Base-by-base conservation (phyloP, 2,888 invertebrate genomes). In the Scelioninae gen. 2 region DNA sequence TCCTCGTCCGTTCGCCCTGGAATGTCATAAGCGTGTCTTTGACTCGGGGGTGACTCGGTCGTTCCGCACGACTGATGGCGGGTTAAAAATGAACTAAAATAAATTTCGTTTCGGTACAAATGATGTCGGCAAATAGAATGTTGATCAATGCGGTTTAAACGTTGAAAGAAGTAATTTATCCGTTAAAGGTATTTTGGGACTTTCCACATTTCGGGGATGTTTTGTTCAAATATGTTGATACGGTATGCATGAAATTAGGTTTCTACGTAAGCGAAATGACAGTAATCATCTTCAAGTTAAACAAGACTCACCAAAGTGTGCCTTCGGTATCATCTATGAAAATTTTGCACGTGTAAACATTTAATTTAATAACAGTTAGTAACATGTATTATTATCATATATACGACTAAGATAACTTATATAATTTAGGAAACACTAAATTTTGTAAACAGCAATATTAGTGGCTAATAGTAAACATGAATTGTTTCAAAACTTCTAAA, bases 211-310 rank as follows among this genome's bases (percentile, higher is more conserved):
- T 4, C 10, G 10, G 2, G 9, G 31, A 31, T 10, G 2, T 7
- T 31, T 7, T 10, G 31, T 10, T 31, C 9, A 10, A 35, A 35
- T 35, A 35, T 4, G 35, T 11, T 11, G 5, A 9, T 7, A 9
- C 11, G n/a, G 11, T 35, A 35, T 11, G 35, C 35, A 11, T 35
- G 11, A 35, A 45, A 10, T 74, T 53, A 74, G 65, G 63, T 61
- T 37, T 67, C 74, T 69, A 78, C 76, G 76, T 61, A 76, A 78
- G 78, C 76, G 68, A 71, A 75, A 74, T 64, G 69, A 69, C 74
- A 65, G 68, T 67, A 65, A 64, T 35, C 64, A 63, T 71, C 71
- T 73, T 73, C 70, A 58, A 69, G 73, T 39, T 50, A 16, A 22
- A 11, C 45, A 63, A 22, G 46, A 33, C 50, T 57, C 55, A 65